Evolutionary conservation across 2,113 vertebrate species (phyloP).

Genomic region (Anhinga rufa): DNA sequence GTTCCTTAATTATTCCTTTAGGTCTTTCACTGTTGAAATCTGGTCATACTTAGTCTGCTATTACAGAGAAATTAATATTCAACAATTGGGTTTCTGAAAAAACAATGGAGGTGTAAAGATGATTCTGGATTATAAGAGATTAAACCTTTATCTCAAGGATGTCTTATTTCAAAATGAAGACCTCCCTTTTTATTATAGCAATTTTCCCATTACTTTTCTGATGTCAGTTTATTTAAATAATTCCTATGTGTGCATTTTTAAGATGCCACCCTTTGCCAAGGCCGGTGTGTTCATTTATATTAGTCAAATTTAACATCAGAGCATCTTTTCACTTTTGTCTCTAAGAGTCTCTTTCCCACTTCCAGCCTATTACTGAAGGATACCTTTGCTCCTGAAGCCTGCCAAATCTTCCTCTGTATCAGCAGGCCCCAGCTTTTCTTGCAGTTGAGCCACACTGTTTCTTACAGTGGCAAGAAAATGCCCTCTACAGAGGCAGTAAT

Average conservation of each 20-base stretch:
- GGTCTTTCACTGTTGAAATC: conserved; percentile 40
- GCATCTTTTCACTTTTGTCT: neutral
- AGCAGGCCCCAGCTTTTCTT: neutral
- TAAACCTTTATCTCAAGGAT: neutral
- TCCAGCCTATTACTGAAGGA: neutral
- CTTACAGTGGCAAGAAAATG: neutral
- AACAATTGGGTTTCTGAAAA: neutral
- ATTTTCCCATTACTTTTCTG: neutral
- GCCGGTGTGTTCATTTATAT: neutral
- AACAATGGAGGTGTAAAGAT: neutral
- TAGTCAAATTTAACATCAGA: neutral
- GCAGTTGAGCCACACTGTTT: neutral
- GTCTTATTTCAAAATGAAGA: neutral
- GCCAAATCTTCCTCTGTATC: neutral
- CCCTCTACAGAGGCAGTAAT: neutral
- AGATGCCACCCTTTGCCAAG: neutral
- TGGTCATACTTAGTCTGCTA: conserved; percentile 24
- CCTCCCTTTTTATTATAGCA: neutral
- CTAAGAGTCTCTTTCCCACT: neutral
- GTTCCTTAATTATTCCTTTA: conserved; percentile 50
- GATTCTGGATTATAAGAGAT: neutral
- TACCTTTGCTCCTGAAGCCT: neutral
- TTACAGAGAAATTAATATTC: conserved; percentile 34
- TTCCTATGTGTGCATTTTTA: neutral
- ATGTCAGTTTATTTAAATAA: neutral